These are phyloP conservation scores for Metaphire vulgaris DNA, from an alignment of 1,140 invertebrate species.

Conservation along the genomic window DNA sequence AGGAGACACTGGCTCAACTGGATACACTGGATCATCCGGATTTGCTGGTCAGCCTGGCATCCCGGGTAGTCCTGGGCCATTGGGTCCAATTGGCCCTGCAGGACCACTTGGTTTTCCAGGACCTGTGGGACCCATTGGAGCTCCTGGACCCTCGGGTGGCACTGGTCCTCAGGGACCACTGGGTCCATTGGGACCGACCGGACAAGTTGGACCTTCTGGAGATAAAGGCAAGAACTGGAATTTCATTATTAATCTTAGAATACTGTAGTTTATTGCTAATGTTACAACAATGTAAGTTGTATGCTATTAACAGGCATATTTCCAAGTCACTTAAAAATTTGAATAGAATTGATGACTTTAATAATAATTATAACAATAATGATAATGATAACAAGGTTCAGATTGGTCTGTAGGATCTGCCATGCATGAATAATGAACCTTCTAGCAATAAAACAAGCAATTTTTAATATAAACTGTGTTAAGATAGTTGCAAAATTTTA, in stretches of 20 bases:
- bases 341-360: not conserved
- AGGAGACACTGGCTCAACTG: slow-evolving; percentile 8
- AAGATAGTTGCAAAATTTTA: too few relatives aligned
- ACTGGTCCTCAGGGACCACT: slow-evolving; percentile 4
- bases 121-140: not conserved
- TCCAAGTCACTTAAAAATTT: too few relatives aligned
- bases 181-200: slow-evolving; percentile 18
- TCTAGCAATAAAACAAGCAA: too few relatives aligned
- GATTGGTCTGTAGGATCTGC: too few relatives aligned
- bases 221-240: slow-evolving; percentile 10
- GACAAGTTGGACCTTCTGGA: slow-evolving; percentile 2
- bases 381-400: not conserved
- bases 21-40: slow-evolving; percentile 8
- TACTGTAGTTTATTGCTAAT: not conserved
- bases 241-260: not conserved
- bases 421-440: too few relatives aligned
- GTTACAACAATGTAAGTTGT: too few relatives aligned
- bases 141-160: slow-evolving; percentile 6
- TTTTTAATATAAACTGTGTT: too few relatives aligned
- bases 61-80: not conserved
- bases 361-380: not conserved
- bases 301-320: too few relatives aligned
- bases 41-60: not conserved
- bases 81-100: not conserved
- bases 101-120: not conserved